Evolutionary conservation across 2,888 invertebrate species (phyloP).

Genomic region (Microplitis manilae): DNA sequence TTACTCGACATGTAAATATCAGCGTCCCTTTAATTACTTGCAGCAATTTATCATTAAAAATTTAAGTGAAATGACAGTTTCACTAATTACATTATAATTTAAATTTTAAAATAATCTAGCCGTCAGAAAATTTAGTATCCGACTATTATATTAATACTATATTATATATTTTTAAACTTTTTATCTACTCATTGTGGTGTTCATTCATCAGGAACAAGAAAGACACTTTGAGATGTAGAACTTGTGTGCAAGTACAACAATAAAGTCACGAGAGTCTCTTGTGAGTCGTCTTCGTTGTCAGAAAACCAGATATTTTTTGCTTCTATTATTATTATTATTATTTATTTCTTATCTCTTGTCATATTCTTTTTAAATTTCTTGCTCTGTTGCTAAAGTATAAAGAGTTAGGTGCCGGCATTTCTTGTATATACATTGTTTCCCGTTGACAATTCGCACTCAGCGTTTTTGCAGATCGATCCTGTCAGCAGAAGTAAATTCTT

Average conservation of each 20-base stretch:
- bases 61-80: neutral
- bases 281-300: slow-evolving; percentile 7
- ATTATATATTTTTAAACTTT: neutral
- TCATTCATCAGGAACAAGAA: slow-evolving; percentile 7
- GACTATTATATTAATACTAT: neutral
- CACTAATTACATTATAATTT: neutral
- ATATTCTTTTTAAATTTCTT: slow-evolving; percentile 19
- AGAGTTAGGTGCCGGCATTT: slow-evolving; percentile 20
- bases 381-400: slow-evolving; percentile 13
- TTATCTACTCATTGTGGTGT: slow-evolving; percentile 3
- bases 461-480: neutral
- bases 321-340: slow-evolving; percentile 5
- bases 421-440: slow-evolving; percentile 26
- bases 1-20: neutral
- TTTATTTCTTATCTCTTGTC: slow-evolving; percentile 2
- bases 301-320: slow-evolving; percentile 8
- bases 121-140: neutral
- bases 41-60: neutral
- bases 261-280: slow-evolving; percentile 14
- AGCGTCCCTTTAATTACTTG: neutral
- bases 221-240: slow-evolving; percentile 22
- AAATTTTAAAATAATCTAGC: neutral
- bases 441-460: slow-evolving; percentile 14
- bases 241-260: slow-evolving; percentile 11
- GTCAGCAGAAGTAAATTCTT: neutral